Conservation (phyloP, 1,140 invertebrate genomes). For the Drosophila trapezifrons region DNA sequence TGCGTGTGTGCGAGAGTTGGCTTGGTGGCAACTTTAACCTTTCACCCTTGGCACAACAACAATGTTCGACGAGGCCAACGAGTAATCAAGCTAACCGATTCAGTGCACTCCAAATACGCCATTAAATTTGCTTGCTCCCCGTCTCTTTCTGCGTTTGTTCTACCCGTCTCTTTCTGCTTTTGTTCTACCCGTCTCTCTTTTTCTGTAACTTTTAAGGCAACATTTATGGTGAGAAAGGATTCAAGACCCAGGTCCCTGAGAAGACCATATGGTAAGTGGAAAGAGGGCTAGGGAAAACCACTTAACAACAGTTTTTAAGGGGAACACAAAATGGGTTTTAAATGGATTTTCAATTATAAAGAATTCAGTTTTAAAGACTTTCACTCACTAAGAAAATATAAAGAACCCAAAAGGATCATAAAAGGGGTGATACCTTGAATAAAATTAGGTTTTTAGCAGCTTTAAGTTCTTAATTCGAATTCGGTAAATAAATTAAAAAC, state of each 20-base stretch:
- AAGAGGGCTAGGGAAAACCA: too few species aligned
- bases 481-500: neutral
- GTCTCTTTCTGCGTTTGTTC: neutral
- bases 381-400: neutral
- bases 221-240: neutral
- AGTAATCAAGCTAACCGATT: conserved; percentile 75
- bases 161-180: neutral
- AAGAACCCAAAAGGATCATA: too few species aligned
- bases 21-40: conserved; percentile 52
- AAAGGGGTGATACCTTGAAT: too few species aligned
- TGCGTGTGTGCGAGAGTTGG: neutral
- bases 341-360: too few species aligned
- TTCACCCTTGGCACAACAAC: conserved; percentile 56
- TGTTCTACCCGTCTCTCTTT: neutral
- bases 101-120: conserved; percentile 66
- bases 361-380: neutral
- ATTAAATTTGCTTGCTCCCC: conserved; percentile 5
- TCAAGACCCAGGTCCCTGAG: neutral
- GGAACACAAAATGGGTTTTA: too few species aligned
- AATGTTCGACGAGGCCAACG: conserved; percentile 48
- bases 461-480: too few species aligned
- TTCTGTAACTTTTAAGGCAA: neutral
- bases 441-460: too few species aligned
- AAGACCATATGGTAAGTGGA: neutral
- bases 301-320: too few species aligned